phyloP scores from a whole-genome alignment of 2,797 vertebrate species.

The Synaphobranchus kaupii region DNA sequence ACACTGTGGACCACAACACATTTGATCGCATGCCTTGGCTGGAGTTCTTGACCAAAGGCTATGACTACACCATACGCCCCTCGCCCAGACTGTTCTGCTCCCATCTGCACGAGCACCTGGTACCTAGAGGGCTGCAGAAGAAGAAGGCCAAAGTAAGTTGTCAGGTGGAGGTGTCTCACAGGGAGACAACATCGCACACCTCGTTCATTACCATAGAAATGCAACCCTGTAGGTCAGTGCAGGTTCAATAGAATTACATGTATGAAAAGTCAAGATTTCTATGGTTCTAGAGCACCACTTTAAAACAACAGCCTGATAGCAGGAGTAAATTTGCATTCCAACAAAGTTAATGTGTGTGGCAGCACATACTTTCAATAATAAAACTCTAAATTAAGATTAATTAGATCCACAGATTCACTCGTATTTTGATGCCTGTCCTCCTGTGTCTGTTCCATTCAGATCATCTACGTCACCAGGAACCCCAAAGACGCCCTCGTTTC shows the following conservation, averaged over 20 bases:
- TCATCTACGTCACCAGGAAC: slow-evolving; percentile 33
- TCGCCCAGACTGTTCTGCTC: slow-evolving; percentile 19
- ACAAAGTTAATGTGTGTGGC: too few species aligned
- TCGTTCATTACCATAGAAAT: background rate
- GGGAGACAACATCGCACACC: background rate
- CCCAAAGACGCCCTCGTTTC: slow-evolving; percentile 28
- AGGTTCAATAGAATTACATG: background rate
- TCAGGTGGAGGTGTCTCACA: background rate
- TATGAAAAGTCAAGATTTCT: too few species aligned
- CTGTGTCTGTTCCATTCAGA: background rate
- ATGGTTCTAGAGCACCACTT: too few species aligned
- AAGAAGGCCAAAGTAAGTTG: slow-evolving; percentile 10
- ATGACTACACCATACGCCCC: background rate
- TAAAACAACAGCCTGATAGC: too few species aligned
- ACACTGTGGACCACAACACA: background rate
- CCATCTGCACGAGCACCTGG: background rate
- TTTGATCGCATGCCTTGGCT: slow-evolving; percentile 21
- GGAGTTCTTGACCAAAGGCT: background rate
- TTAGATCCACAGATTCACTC: background rate
- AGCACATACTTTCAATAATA: too few species aligned
- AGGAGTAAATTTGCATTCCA: too few species aligned
- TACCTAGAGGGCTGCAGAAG: background rate
- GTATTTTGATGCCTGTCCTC: background rate
- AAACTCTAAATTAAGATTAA: background rate
- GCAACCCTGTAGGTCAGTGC: background rate